These are phyloP conservation scores for Hanleya hanleyi DNA, from an alignment of 2,888 invertebrate genomes.

Conservation along the genomic window DNA sequence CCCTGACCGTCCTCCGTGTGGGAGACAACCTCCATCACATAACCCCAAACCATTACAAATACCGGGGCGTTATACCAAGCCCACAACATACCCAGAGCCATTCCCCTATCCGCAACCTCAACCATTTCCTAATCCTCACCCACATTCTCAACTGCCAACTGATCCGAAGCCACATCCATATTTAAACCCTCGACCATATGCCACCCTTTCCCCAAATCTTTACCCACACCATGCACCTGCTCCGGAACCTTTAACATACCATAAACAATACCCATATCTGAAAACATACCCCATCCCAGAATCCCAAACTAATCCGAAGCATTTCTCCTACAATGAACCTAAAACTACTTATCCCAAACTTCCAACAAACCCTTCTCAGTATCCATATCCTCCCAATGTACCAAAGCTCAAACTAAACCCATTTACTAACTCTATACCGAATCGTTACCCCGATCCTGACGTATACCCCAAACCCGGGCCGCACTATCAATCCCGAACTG, in stretches of 20 bases:
- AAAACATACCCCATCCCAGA: neutral
- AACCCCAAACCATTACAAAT: no score
- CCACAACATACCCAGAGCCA: neutral
- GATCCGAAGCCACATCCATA: neutral
- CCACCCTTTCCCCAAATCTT: neutral
- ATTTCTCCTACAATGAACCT: neutral
- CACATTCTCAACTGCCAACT: neutral
- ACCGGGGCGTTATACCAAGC: no score
- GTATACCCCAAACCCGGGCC: neutral
- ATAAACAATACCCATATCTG: neutral
- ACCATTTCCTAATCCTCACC: neutral
- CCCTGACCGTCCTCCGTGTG: no score
- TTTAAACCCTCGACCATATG: neutral
- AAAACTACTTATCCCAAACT: neutral
- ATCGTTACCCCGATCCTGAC: neutral
- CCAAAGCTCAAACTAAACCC: neutral
- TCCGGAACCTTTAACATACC: neutral
- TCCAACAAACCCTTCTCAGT: neutral
- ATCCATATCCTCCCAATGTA: neutral
- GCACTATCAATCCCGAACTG: neutral
- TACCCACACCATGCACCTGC: no score
- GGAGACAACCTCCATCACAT: no score
- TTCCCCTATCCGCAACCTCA: neutral
- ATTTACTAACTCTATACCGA: neutral
- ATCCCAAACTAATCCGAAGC: neutral